Base-by-base conservation (phyloP, 1,140 invertebrate genomes). In the Zeugodacus cucurbitae region DNA sequence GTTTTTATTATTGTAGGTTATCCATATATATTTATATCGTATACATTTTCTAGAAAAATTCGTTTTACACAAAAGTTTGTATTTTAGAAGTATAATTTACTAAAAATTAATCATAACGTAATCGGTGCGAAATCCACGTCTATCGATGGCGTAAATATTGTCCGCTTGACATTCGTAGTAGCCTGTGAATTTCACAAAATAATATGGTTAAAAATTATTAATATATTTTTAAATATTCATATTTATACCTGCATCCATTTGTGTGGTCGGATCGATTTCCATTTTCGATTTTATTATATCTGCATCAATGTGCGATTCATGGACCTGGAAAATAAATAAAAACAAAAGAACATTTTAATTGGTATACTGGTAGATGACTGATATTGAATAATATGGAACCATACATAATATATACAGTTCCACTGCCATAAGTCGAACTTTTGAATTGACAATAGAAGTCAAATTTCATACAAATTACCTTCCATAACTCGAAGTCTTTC, bases 221-320 rank as follows among this genome's bases (percentile, higher is more conserved):
- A 4, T 82, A 29, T 44, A n/a, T 22, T n/a, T 41, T 48, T 26
- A 41, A 70, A 78, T 32, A 74, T 57, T 14, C 1, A 37, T 58
- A 4, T 2, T 41, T 22, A 10, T 96, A 67, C 97, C 97, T 29
- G 97, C 97, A 94, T 98, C 97, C 97, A 98, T 98, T 94, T 98
- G 97, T 3, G 98, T 97, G 0, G 97, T 97, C 6, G 98, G 98
- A 93, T 98, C 98, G 62, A 98, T 98, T 94, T 98, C 98, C 90
- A 98, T 95, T 95, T 98, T 98, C 2, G 97, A 98, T 94, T 98
- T 98, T 5, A 98, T 96, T 89, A 95, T 96, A 89, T 97, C 96
- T 3, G 96, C 94, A 48, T 95, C 96, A 59, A 96, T 95, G 90
- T 95, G 95, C 96, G 97, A 98, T 92, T 98, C 97, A 93, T 98